Evolutionary conservation across 2,888 invertebrate species (phyloP).

Genomic region (Cryptops parisi): DNA sequence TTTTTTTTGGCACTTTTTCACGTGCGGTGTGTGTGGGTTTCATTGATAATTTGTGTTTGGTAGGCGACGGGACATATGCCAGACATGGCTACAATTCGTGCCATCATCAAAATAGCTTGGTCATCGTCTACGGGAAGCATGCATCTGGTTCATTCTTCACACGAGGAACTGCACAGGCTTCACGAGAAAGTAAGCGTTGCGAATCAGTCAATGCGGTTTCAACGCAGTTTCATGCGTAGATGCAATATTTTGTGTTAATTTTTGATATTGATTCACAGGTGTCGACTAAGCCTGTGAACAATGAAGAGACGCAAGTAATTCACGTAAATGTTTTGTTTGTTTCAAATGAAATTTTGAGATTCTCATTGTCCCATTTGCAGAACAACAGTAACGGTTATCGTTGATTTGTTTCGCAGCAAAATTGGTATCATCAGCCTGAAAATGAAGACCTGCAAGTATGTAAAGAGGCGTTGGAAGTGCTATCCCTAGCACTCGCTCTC

Average conservation of each 20-base stretch:
- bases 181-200: conserved; percentile 42
- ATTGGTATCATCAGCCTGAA: conserved; percentile 23
- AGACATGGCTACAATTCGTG: conserved; percentile 53
- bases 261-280: conserved; percentile 24
- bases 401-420: neutral
- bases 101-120: conserved; percentile 63
- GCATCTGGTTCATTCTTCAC: conserved; percentile 42
- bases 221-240: no score
- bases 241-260: conserved; percentile 21
- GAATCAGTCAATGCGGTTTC: no score
- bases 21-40: no score
- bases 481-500: conserved; percentile 75
- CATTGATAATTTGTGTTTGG: no score
- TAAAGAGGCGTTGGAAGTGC: conserved; percentile 81
- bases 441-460: conserved; percentile 45
- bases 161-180: conserved; percentile 47
- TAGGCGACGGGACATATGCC: conserved; percentile 44
- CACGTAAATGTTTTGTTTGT: neutral
- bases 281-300: conserved; percentile 13
- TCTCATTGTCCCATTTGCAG: neutral
- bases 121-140: conserved; percentile 56
- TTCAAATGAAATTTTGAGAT: neutral
- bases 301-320: conserved; percentile 12
- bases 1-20: conserved; percentile 15
- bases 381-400: no score